phyloP scores from a whole-genome alignment of 2,888 invertebrate species.

The Drosophila aldrichi region DNA sequence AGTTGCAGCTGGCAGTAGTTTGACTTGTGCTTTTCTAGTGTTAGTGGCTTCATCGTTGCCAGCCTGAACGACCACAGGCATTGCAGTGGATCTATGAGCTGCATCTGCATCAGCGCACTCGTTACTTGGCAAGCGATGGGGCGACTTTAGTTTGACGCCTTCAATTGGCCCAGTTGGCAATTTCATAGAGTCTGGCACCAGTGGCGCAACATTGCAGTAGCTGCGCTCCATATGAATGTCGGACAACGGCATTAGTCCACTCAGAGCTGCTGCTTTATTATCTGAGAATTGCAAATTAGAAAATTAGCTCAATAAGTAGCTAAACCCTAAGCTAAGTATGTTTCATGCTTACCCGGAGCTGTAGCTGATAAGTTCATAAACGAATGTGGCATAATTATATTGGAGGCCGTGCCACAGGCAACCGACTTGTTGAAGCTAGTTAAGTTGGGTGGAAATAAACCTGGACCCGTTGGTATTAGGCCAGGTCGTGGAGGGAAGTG shows the following conservation, averaged over 20 bases:
- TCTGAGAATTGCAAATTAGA: slow-evolving; percentile 16
- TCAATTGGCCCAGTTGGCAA: slow-evolving; percentile 34
- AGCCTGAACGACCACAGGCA: slow-evolving; percentile 2
- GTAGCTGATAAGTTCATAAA: slow-evolving; percentile 43
- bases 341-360: slow-evolving; percentile 29
- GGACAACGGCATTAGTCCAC: slow-evolving; percentile 11
- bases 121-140: slow-evolving; percentile 4
- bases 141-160: slow-evolving; percentile 8
- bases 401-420: slow-evolving; percentile 1
- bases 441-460: slow-evolving; percentile 83
- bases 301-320: background rate
- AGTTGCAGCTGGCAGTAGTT: slow-evolving; percentile 36
- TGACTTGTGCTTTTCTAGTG: slow-evolving; percentile 5
- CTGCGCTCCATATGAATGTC: slow-evolving; percentile 66
- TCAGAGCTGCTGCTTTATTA: slow-evolving; percentile 5
- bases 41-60: slow-evolving; percentile 2
- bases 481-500: slow-evolving; percentile 86
- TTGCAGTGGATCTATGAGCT: background rate
- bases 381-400: slow-evolving; percentile 40
- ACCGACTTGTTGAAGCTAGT: slow-evolving; percentile 52
- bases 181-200: slow-evolving; percentile 83
- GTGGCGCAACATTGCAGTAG: slow-evolving; percentile 84
- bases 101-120: slow-evolving; percentile 13
- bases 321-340: background rate
- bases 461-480: slow-evolving; percentile 82